Evolutionary conservation across 2,888 invertebrate species (phyloP).

Genomic region (Andrena bicolor): DNA sequence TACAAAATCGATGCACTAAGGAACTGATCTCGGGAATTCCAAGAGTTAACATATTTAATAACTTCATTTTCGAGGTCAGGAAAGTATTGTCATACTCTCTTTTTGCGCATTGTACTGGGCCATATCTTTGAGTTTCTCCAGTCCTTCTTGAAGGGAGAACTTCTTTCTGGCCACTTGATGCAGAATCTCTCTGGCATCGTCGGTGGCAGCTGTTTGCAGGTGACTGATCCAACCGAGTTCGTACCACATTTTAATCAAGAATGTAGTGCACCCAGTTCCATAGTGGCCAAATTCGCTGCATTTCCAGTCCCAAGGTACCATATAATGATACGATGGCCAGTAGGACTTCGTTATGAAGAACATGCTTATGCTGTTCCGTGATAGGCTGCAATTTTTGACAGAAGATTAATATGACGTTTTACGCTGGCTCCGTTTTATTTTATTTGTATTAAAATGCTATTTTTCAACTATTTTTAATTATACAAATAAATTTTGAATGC

Average conservation of each 20-base stretch:
- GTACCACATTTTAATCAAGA: slow-evolving; percentile 90
- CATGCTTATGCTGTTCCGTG: slow-evolving; percentile 90
- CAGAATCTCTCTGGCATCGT: slow-evolving; percentile 88
- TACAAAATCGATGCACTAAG: too few relatives aligned
- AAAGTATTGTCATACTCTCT: neutral
- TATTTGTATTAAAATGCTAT: too few relatives aligned
- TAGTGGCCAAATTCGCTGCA: slow-evolving; percentile 93
- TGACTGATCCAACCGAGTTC: slow-evolving; percentile 89
- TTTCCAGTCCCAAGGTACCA: slow-evolving; percentile 92
- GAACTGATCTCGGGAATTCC: too few relatives aligned
- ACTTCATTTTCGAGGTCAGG: too few relatives aligned
- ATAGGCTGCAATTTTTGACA: slow-evolving; percentile 86
- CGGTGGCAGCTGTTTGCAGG: slow-evolving; percentile 88
- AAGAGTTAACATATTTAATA: too few relatives aligned
- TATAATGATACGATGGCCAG: slow-evolving; percentile 94
- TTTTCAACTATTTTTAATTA: too few relatives aligned
- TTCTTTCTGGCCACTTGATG: slow-evolving; percentile 85
- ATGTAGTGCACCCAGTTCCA: slow-evolving; percentile 88
- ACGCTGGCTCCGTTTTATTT: too few relatives aligned
- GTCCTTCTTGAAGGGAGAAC: slow-evolving; percentile 73
- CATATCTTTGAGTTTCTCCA: slow-evolving; percentile 73
- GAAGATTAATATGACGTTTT: too few relatives aligned
- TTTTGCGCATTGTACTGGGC: slow-evolving; percentile 71
- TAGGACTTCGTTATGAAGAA: slow-evolving; percentile 91
- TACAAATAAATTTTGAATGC: too few relatives aligned